Conservation (phyloP, 2,113 vertebrate species). For the Petroica traversi region DNA sequence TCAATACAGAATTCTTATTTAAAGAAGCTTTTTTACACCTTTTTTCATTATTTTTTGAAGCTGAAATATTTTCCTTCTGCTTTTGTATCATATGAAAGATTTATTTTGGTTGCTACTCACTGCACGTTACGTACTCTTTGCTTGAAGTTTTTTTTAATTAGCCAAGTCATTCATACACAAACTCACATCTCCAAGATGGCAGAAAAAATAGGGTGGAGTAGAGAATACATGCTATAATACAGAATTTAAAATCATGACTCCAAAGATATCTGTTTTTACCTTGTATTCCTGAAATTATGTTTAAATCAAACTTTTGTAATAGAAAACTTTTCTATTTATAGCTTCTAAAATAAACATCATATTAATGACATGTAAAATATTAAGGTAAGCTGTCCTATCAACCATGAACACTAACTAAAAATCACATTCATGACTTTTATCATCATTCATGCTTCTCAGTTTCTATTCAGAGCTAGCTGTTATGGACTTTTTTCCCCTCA, state of each 20-base stretch:
- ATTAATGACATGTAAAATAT: background rate
- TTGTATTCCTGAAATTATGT: background rate
- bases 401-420: background rate
- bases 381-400: background rate
- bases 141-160: background rate
- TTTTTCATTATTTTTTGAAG: background rate
- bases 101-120: background rate
- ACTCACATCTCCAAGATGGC: background rate
- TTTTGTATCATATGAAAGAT: background rate
- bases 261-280: background rate
- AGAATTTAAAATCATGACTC: background rate
- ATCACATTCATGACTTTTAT: background rate
- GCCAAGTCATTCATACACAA: background rate
- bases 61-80: background rate
- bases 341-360: background rate
- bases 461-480: background rate
- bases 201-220: background rate
- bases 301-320: background rate
- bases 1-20: background rate
- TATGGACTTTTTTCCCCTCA: rapidly evolving
- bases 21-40: background rate
- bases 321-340: background rate
- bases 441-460: background rate
- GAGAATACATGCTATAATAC: background rate
- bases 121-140: background rate